These are phyloP conservation scores for Bilobella aurantiaca DNA, from an alignment of 1,140 invertebrate species.

Conservation along the genomic window DNA sequence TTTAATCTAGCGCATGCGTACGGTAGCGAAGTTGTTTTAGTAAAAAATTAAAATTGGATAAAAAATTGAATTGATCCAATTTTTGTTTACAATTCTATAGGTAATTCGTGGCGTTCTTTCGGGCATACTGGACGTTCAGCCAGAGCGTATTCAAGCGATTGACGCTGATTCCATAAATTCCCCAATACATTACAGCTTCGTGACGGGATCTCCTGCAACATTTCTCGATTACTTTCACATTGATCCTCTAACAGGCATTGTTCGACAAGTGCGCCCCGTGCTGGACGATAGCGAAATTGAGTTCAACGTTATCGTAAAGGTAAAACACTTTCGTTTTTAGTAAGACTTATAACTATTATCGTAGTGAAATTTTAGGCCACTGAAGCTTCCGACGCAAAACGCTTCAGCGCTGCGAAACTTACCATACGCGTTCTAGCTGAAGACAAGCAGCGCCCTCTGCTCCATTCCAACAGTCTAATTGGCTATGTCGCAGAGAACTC, in stretches of 20 bases:
- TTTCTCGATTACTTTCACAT: constrained; percentile 75
- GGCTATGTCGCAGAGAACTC: constrained; percentile 77
- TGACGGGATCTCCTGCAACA: constrained; percentile 60
- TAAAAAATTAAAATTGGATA: no score
- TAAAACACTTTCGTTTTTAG: no score
- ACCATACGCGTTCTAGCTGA: constrained; percentile 69
- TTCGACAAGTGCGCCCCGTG: constrained; percentile 66
- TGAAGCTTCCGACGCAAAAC: constrained; percentile 61
- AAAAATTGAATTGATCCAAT: background rate
- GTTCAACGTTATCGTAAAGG: constrained; percentile 63
- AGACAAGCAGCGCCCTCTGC: constrained; percentile 69
- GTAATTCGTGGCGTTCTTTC: constrained; percentile 68
- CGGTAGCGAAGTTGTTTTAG: no score
- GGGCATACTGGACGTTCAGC: constrained; percentile 67
- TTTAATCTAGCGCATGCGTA: no score
- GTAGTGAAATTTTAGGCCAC: constrained; percentile 52
- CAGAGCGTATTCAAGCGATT: constrained; percentile 76
- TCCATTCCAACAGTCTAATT: constrained; percentile 57
- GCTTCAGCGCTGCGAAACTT: constrained; percentile 70
- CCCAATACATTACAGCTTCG: constrained; percentile 66
- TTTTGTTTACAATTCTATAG: constrained; percentile 38
- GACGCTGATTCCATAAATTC: constrained; percentile 78
- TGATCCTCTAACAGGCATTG: constrained; percentile 58
- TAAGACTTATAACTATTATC: no score
- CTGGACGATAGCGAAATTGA: constrained; percentile 63